Evolutionary conservation across 2,797 vertebrate genomes (phyloP).

Genomic region (Cynodonichthys magdalenae): DNA sequence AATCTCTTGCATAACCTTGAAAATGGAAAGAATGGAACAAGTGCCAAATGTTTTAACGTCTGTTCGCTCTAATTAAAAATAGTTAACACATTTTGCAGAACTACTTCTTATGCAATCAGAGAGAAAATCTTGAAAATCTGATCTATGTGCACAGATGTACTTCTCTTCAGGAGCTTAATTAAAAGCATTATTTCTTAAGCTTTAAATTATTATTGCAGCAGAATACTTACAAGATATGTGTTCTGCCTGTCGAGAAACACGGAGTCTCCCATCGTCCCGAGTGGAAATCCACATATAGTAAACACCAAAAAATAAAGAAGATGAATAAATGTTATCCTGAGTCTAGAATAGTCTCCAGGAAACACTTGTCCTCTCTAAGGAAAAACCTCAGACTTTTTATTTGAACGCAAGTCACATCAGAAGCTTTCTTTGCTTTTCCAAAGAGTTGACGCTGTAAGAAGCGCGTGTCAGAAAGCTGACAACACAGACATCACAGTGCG

Average conservation of each 20-base stretch:
- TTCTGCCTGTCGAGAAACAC: constrained; percentile 84
- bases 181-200: background rate
- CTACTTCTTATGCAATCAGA: too few species aligned
- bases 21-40: too few species aligned
- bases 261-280: constrained; percentile 79
- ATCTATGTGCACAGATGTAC: background rate
- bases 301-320: constrained; percentile 11
- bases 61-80: too few species aligned
- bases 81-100: background rate
- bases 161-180: background rate
- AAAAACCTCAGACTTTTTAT: background rate
- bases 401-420: background rate
- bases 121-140: too few species aligned
- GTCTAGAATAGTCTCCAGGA: constrained; percentile 34
- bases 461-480: constrained; percentile 40
- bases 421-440: constrained; percentile 1
- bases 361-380: constrained; percentile 15
- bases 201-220: constrained; percentile 13
- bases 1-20: too few species aligned
- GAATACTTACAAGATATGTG: constrained; percentile 80
- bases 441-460: constrained; percentile 19
- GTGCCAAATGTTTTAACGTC: too few species aligned
- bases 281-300: constrained; percentile 75
- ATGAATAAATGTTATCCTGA: constrained; percentile 46
- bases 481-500: constrained; percentile 53